phyloP scores from a whole-genome alignment of 2,797 vertebrate genomes.

The Kryptolebias ocellatus region DNA sequence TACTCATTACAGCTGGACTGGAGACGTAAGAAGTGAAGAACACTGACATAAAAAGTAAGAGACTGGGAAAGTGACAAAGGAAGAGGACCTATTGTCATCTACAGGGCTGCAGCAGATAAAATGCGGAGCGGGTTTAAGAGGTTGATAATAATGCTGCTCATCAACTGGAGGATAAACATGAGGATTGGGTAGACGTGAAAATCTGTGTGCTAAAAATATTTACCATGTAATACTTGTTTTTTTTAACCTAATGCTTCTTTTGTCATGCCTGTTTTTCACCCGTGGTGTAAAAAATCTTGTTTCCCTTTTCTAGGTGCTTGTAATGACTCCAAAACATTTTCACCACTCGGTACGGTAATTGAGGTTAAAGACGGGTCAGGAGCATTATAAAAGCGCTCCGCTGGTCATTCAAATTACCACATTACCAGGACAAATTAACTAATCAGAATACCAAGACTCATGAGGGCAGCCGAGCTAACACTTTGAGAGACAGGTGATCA shows the following conservation, averaged over 20 bases:
- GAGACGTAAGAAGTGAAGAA: constrained; percentile 19
- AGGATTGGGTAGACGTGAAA: neutral
- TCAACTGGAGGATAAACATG: constrained; percentile 3
- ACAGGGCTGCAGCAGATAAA: constrained; percentile 13
- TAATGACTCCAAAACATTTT: constrained; percentile 16
- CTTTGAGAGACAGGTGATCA: neutral
- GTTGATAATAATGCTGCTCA: neutral
- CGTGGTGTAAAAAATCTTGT: constrained; percentile 9
- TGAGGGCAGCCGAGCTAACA: constrained; percentile 8
- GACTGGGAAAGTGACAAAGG: constrained; percentile 13
- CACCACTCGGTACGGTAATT: constrained; percentile 20
- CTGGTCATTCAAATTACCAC: constrained; percentile 28
- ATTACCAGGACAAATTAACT: constrained; percentile 23
- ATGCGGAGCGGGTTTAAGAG: neutral
- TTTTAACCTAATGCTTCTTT: constrained; percentile 6
- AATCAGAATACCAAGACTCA: constrained; percentile 8
- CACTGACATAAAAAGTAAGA: constrained; percentile 19
- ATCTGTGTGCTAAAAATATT: neutral
- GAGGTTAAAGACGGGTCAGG: constrained; percentile 47
- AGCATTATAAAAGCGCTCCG: constrained; percentile 1
- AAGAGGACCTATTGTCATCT: constrained; percentile 23
- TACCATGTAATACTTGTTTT: neutral
- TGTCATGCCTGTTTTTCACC: constrained; percentile 2
- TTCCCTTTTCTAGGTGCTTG: neutral
- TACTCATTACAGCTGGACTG: constrained; percentile 43